Evolutionary conservation across 2,113 vertebrate genomes (phyloP), one percentile per base, ranked within the genome.

Genomic region (Periophthalmodon schlosseri): DNA sequence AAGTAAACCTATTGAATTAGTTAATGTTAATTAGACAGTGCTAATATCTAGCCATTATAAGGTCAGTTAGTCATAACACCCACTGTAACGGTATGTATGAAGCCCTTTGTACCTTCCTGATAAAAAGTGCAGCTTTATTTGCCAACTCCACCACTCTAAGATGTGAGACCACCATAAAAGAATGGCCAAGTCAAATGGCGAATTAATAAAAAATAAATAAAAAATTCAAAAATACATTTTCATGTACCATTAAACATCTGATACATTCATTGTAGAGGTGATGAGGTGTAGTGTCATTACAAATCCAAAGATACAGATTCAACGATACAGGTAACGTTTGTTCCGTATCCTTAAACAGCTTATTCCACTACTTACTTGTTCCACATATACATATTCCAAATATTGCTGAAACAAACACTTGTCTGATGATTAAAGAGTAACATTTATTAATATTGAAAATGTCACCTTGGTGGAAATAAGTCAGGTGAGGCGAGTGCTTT

Each of bases 41-140:
- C 63, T 49, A 82, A 89, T 78, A 87, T 82, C 86, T 85, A 89
- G 68, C 82, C 82, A 87, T 83, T 76, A 77, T 60, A 71, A 79
- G 71, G 73, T 56, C 20, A 66, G 64, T 50, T 76, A 24, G 81
- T 88, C 72, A 83, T 83, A 78, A 88, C 81, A 86, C 65, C 50
- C 57, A 85, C 36, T 70, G 75, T 24, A 70, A 61, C 57, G 72
- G 34, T 58, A 44, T 70, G 79, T 58, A 44, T 70, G 79, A 83
- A 71, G 66, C 81, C 82, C 81, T 87, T 82, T 87, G 82, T 86
- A 74, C 75, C 83, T 85, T 88, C 89, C 82, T 87, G 86, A 65
- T 79, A 5, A 73, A 73, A 76, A 80, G 49, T 18, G 75, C 13
- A 13, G 34, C 52, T 75, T 69, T 46, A 49, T n/a, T 68, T 70